These are phyloP conservation scores for Hippoglossus stenolepis DNA, from an alignment of 2,113 vertebrate genomes.

Conservation along the genomic window DNA sequence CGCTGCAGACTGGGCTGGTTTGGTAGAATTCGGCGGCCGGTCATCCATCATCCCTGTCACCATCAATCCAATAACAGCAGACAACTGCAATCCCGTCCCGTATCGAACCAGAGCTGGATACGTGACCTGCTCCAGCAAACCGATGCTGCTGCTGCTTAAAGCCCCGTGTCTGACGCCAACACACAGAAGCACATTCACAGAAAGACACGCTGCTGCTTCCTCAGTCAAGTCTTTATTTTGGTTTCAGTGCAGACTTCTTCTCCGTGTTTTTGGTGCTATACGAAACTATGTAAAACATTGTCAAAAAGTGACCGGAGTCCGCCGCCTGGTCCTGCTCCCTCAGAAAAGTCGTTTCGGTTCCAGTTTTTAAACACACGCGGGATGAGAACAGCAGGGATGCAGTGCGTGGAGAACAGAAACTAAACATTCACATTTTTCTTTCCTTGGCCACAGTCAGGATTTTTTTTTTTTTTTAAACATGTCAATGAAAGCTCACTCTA, in stretches of 20 bases:
- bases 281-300: conserved; percentile 43
- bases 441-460: conserved; percentile 4
- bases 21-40: conserved; percentile 16
- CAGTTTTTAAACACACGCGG: not conserved
- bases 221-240: conserved; percentile 51
- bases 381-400: conserved; percentile 5
- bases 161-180: not conserved
- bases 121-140: conserved; percentile 50
- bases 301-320: conserved; percentile 11
- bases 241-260: conserved; percentile 46
- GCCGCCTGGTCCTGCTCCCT: not conserved
- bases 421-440: not conserved
- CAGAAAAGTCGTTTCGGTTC: not conserved
- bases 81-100: conserved; percentile 47
- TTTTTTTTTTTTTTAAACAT: conserved; percentile 1
- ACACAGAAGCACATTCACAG: not conserved
- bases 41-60: conserved; percentile 68
- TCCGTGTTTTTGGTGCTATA: conserved; percentile 50
- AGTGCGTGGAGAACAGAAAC: conserved; percentile 29
- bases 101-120: conserved; percentile 47
- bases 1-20: not conserved
- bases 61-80: conserved; percentile 54
- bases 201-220: conserved; percentile 4
- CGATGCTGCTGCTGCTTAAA: conserved; percentile 7
- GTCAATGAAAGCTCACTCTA: conserved; percentile 36